Evolutionary conservation across 92 coral and sea anemone genomes (phyloP), one percentile per base, ranked within the genome.

Genomic region (Heteractis magnifica): DNA sequence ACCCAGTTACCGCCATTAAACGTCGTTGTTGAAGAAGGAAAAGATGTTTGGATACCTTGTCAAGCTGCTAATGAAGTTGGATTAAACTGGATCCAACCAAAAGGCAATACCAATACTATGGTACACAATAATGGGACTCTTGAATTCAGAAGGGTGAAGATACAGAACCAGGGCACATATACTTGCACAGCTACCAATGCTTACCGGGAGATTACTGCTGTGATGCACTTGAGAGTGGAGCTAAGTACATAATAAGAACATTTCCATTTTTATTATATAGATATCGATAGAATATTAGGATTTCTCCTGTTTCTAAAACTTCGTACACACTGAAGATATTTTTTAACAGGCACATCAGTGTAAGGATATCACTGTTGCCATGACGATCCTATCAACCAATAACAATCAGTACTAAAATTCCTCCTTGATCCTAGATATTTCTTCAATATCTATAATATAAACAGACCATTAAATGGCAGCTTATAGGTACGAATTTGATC

Each of bases 131-230:
- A 80, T 51, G 83, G 83, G 18, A 80, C 76, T 18, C 83, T 80
- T 80, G 83, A 11, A 53, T n/a, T 80, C n/a, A 62, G 51, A 51
- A 60, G 8, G 26, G 83, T 64, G 10, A 80, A 75, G 6, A 41
- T n/a, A 0, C 20, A 49, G 12, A 64, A 80, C 15, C 74, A 68
- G 48, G 83, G 83, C 49, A 48, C 51, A 9, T 80, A 80, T 59
- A 80, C 64, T 19, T 80, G 83, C 49, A 80, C 34, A 41, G 83
- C 83, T 8, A 80, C 26, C 6, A 80, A 80, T 62, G 65, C 51
- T 52, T 19, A 80, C 75, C 9, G 34, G 56, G 72, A 62, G 74
- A 44, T 48, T 7, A 21, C 75, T 13, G 83, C 74, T 80, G 62
- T 0, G 19, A 64, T 3, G 8, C 71, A 19, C n/a, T 64, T 64